A percentile compares a stretch with the other conserved stretches of the same genome.
These are phyloP conservation scores for Micromys minutus DNA, from an alignment of 2,113 vertebrate species.

Conservation along the genomic window DNA sequence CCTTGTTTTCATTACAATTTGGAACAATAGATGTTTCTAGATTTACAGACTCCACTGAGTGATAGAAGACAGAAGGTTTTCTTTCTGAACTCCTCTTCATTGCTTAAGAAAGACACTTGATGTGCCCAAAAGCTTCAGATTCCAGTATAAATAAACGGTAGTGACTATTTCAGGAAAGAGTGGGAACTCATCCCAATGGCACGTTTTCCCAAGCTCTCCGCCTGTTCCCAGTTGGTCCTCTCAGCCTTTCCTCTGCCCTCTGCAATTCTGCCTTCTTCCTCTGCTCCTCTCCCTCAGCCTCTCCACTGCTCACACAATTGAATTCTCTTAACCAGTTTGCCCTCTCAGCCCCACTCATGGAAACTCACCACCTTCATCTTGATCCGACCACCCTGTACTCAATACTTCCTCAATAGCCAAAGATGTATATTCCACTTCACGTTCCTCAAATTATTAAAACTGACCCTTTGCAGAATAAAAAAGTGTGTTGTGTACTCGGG, in stretches of 20 bases:
- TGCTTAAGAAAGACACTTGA: neutral
- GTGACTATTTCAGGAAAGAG: neutral
- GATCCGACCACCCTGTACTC: neutral
- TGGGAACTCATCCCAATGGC: neutral
- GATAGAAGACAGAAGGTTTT: neutral
- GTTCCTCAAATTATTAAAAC: neutral
- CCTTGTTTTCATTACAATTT: neutral
- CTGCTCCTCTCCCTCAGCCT: neutral
- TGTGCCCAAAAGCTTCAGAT: neutral
- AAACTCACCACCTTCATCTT: neutral
- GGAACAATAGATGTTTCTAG: neutral
- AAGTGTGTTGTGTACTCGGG: neutral
- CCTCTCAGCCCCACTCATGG: neutral
- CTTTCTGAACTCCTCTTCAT: neutral
- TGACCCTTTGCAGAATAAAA: neutral
- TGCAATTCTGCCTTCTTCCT: neutral
- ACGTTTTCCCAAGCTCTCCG: neutral
- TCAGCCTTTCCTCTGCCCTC: neutral
- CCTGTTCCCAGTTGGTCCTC: neutral
- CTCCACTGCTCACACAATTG: neutral
- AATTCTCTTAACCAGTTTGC: neutral
- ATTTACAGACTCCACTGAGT: neutral
- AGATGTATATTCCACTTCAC: neutral
- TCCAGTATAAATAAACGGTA: neutral
- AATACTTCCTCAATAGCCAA: neutral